Percentiles rank a stretch among this genome's conserved stretches.
Evolutionary conservation across 2,888 invertebrate genomes (phyloP).

Genomic region (Microchrysa polita): DNA sequence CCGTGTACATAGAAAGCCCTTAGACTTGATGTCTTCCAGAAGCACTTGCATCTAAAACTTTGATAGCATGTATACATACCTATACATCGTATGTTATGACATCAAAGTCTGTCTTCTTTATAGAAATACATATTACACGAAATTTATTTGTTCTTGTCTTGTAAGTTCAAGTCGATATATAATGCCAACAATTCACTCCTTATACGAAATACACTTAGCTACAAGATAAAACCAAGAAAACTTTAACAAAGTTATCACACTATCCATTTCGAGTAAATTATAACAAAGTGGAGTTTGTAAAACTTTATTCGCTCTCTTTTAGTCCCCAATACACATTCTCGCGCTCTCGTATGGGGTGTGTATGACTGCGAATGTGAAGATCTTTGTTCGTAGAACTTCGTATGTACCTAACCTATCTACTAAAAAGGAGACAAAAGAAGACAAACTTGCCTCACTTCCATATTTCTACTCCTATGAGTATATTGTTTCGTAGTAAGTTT

Average conservation of each 20-base stretch:
- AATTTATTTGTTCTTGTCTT: conserved; percentile 18
- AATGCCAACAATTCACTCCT: background rate
- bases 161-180: conserved; percentile 18
- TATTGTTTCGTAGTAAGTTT: conserved; percentile 34
- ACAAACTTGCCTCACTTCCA: conserved; percentile 30
- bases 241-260: conserved; percentile 41
- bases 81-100: too few relatives aligned
- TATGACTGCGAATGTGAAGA: background rate
- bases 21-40: too few relatives aligned
- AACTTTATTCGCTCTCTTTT: conserved; percentile 37
- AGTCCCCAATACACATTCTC: background rate
- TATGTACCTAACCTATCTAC: too few relatives aligned
- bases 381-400: conserved; percentile 13
- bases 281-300: conserved; percentile 43
- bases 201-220: conserved; percentile 2
- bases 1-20: too few relatives aligned
- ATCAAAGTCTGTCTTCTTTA: too few relatives aligned
- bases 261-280: conserved; percentile 39
- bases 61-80: too few relatives aligned
- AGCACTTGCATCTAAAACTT: too few relatives aligned
- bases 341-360: too few relatives aligned
- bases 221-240: conserved; percentile 25
- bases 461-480: too few relatives aligned
- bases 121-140: too few relatives aligned
- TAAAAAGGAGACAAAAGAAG: conserved; percentile 29